Conservation (phyloP, 2,888 invertebrate genomes). For the Ferdinandea cuprea region DNA sequence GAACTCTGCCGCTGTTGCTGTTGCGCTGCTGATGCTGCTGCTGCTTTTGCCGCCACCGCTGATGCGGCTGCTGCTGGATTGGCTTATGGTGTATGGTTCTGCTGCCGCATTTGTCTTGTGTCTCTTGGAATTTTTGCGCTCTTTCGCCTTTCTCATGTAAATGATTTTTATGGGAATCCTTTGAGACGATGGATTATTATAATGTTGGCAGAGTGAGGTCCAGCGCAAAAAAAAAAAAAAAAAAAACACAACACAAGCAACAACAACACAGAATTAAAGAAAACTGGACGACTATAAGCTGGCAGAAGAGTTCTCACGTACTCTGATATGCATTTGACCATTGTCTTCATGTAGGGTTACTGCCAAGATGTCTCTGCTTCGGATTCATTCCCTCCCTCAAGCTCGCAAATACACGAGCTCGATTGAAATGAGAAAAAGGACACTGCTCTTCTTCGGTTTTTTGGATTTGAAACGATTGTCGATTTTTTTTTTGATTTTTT, state of each 20-base stretch:
- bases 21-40: slow-evolving; percentile 35
- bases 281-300: slow-evolving; percentile 73
- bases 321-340: slow-evolving; percentile 73
- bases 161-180: slow-evolving; percentile 75
- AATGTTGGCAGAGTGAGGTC: slow-evolving; percentile 73
- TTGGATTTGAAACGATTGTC: slow-evolving; percentile 39
- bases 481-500: slow-evolving; percentile 28
- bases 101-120: slow-evolving; percentile 73
- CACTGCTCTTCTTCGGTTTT: slow-evolving; percentile 35
- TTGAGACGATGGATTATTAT: slow-evolving; percentile 75
- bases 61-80: slow-evolving; percentile 54
- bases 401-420: slow-evolving; percentile 23
- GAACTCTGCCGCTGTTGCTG: slow-evolving; percentile 55
- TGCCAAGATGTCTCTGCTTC: slow-evolving; percentile 73
- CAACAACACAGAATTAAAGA: slow-evolving; percentile 29
- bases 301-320: slow-evolving; percentile 74
- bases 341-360: slow-evolving; percentile 74
- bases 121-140: slow-evolving; percentile 74
- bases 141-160: slow-evolving; percentile 75
- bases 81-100: slow-evolving; percentile 63
- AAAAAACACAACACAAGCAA: slow-evolving; percentile 30
- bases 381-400: slow-evolving; percentile 33
- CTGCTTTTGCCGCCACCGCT: slow-evolving; percentile 37
- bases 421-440: slow-evolving; percentile 57
- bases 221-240: slow-evolving; percentile 36